Base-by-base conservation (phyloP, 2,113 vertebrate species). In the Thunnus thynnus region DNA sequence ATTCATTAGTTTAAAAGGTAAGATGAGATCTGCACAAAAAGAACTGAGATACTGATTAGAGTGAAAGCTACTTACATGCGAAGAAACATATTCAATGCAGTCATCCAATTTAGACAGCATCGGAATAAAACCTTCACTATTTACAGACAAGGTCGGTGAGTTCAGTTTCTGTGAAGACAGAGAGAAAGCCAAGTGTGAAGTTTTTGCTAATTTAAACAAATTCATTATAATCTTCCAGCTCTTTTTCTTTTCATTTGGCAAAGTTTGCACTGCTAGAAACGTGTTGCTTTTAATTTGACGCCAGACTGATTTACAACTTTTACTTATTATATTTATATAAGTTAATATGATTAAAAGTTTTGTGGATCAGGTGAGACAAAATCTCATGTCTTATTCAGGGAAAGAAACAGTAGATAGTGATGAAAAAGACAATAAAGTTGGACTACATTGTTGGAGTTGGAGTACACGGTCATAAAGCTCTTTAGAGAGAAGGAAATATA, bases 111-210 rank as follows among this genome's bases (percentile, higher is more conserved):
- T 99, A 62, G 98, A 96, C 68, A 99, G 94, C 97, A 97, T 98
- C 20, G 98, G 97, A 89, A 99, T 97, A 94, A 99, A 99, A 84
- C 97, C 97, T 94, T 99, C 98, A 86, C 96, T 98, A 93, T 97
- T 99, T 90, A 99, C 98, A 0, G 98, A 99, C 65, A 99, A 87
- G 0, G 96, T 97, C 13, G 97, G 96, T 0, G 97, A 99, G 94
- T 98, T 99, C 92, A 99, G 54, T 96, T 98, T 99, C 98, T 99
- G 94, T 71, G 92, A 91, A 82, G 20, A 61, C 11, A 83, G 73
- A 91, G 64, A 75, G 32, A 44, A 13, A 50, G 0, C 8, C 17
- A 0, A 1, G 30, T 46, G 73, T n/a, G 3, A 61, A 41, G 44
- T 7, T 4, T 76, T 50, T 73, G 13, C 20, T 57, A 46, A 44